Evolutionary conservation across 2,113 vertebrate genomes (phyloP).

Genomic region (Xiphophorus couchianus): DNA sequence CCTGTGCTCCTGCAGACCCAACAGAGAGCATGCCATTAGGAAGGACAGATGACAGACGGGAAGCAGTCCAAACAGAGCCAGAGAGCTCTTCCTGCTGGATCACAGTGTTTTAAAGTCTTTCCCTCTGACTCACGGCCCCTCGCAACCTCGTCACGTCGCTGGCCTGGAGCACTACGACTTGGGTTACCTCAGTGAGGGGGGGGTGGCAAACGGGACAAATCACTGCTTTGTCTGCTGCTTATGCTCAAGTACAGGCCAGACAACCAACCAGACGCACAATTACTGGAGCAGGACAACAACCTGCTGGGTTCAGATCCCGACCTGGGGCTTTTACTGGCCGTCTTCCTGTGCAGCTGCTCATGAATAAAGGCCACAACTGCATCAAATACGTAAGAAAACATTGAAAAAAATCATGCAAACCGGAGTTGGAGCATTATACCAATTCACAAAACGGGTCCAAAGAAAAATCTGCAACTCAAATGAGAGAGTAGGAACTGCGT

Average conservation of each 20-base stretch:
- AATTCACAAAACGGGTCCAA: neutral
- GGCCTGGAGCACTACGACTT: conserved; percentile 40
- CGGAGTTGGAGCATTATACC: neutral
- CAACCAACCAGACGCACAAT: conserved; percentile 34
- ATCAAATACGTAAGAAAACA: no score
- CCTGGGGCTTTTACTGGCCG: neutral
- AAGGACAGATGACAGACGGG: conserved; percentile 58
- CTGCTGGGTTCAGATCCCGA: neutral
- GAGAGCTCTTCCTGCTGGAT: conserved; percentile 28
- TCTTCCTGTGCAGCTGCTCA: neutral
- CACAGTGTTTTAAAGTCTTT: conserved; percentile 52
- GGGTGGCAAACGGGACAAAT: conserved; percentile 37
- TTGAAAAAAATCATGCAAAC: no score
- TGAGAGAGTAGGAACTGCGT: neutral
- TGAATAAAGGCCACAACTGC: neutral
- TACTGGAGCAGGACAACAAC: conserved; percentile 13
- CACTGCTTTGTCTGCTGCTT: conserved; percentile 50
- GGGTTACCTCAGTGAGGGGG: conserved; percentile 42
- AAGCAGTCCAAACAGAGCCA: conserved; percentile 23
- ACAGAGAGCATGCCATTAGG: conserved; percentile 60
- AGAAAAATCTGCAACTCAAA: neutral
- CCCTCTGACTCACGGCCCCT: conserved; percentile 47
- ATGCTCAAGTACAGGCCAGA: conserved; percentile 55
- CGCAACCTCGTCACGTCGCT: conserved; percentile 6
- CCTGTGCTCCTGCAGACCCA: conserved; percentile 34